Conservation (phyloP, 2,888 invertebrate species). For the Netelia inedita region DNA sequence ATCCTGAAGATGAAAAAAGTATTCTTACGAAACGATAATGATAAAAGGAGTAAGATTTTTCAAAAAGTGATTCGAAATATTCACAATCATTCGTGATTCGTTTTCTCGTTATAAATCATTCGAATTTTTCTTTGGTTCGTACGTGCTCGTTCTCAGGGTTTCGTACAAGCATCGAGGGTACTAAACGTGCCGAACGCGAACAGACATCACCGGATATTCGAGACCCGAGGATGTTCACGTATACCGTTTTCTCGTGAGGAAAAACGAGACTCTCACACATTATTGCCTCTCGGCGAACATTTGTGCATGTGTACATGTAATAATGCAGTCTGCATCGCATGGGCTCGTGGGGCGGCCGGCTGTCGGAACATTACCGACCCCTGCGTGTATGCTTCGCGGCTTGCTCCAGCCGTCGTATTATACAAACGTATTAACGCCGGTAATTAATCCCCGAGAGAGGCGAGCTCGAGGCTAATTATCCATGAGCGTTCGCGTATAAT, state of each 20-base stretch:
- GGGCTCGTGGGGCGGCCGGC: conserved; percentile 38
- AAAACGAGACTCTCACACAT: conserved; percentile 1
- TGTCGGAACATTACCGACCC: conserved; percentile 63
- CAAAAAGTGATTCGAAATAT: too few species aligned
- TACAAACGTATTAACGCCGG: conserved; percentile 61
- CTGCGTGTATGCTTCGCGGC: conserved; percentile 43
- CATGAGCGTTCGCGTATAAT: conserved; percentile 39
- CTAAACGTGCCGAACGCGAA: conserved; percentile 18
- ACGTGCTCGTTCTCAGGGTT: too few species aligned
- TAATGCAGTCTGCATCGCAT: conserved; percentile 32
- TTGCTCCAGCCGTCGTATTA: conserved; percentile 37
- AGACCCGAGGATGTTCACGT: conserved; percentile 60
- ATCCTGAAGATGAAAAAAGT: too few species aligned
- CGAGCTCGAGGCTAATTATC: conserved; percentile 54
- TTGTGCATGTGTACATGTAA: conserved; percentile 9
- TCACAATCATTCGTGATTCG: too few species aligned
- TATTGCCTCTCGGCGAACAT: neutral
- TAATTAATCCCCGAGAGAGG: conserved; percentile 59
- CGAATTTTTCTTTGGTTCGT: too few species aligned
- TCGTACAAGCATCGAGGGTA: too few species aligned
- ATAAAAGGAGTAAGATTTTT: too few species aligned
- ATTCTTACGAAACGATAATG: too few species aligned
- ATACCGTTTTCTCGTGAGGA: conserved; percentile 70
- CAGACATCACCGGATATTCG: conserved; percentile 75
- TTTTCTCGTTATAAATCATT: too few species aligned